These are phyloP conservation scores for Drosophila pandora DNA, from an alignment of 1,140 invertebrate species.

Conservation along the genomic window DNA sequence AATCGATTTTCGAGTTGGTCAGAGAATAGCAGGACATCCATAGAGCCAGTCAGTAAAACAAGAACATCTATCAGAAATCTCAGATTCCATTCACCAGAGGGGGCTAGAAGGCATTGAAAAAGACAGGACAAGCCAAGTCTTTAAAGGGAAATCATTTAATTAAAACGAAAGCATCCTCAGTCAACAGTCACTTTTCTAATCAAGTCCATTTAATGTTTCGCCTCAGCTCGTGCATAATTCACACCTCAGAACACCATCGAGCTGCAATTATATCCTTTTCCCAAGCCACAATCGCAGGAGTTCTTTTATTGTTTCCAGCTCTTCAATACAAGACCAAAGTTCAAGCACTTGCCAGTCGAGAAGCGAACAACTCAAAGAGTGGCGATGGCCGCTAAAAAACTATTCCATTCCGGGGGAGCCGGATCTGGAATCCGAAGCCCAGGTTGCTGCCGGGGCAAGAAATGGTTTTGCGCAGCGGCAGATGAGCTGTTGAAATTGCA, in stretches of 20 bases:
- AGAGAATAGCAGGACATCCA: neutral
- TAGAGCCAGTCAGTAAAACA: neutral
- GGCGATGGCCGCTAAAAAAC: conserved; percentile 1
- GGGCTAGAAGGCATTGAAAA: no score
- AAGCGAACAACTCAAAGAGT: conserved; percentile 23
- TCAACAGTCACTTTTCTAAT: no score
- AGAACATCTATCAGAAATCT: no score
- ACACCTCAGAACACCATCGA: conserved; percentile 43
- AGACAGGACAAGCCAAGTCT: no score
- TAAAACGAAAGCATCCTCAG: neutral
- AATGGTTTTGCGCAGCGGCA: conserved; percentile 72
- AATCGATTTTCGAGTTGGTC: conserved; percentile 38
- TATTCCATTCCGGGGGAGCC: conserved; percentile 9
- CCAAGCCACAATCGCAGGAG: neutral
- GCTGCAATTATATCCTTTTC: conserved; percentile 29
- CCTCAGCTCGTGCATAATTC: conserved; percentile 23
- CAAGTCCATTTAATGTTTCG: conserved; percentile 3
- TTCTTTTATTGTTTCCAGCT: neutral
- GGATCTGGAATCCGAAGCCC: conserved; percentile 1
- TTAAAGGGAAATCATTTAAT: neutral
- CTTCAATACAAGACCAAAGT: conserved; percentile 32
- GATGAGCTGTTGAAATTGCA: conserved; percentile 80
- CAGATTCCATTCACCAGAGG: no score
- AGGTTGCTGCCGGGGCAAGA: conserved; percentile 50
- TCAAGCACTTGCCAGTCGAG: conserved; percentile 41